phyloP scores from a whole-genome alignment of 2,797 vertebrate species.

The Galaxias olidus region DNA sequence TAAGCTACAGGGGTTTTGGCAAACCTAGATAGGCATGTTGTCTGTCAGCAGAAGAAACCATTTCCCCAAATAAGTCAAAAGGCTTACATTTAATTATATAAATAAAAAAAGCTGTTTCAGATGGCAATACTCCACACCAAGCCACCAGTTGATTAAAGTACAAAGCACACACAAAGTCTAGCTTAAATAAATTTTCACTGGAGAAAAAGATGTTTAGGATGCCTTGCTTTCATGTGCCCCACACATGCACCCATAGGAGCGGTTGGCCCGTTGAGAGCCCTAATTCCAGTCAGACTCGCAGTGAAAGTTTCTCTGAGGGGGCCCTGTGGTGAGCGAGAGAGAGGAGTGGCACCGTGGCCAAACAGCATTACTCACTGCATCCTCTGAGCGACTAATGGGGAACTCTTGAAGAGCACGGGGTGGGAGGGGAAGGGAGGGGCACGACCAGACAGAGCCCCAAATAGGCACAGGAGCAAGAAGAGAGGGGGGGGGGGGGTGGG shows the following conservation, averaged over 20 bases:
- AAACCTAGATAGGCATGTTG: not conserved
- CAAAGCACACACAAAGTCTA: too few relatives aligned
- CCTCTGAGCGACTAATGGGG: slow-evolving; percentile 34
- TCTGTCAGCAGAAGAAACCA: not conserved
- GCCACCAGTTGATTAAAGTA: too few relatives aligned
- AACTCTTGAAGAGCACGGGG: slow-evolving; percentile 30
- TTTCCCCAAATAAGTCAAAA: slow-evolving; percentile 6
- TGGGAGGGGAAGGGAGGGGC: slow-evolving; percentile 42
- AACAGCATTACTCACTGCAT: slow-evolving; percentile 52
- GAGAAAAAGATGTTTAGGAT: too few relatives aligned
- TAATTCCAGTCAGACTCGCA: slow-evolving; percentile 24
- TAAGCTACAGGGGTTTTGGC: slow-evolving; percentile 7
- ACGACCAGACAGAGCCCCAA: slow-evolving; percentile 29
- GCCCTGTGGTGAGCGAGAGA: slow-evolving; percentile 35
- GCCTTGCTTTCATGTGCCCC: not conserved
- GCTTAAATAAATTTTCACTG: too few relatives aligned
- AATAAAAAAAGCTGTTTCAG: too few relatives aligned
- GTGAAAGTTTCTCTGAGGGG: slow-evolving; percentile 26
- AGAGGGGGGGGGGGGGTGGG: slow-evolving; percentile 1
- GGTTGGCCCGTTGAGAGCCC: not conserved
- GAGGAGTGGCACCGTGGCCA: slow-evolving; percentile 55
- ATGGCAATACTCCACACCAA: too few relatives aligned
- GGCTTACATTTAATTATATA: not conserved
- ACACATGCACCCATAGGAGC: slow-evolving; percentile 4
- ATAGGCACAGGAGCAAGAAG: slow-evolving; percentile 30